Base-by-base conservation (phyloP, 64 coral and sea anemone species). In the Hydrozoanthus tunicans region DNA sequence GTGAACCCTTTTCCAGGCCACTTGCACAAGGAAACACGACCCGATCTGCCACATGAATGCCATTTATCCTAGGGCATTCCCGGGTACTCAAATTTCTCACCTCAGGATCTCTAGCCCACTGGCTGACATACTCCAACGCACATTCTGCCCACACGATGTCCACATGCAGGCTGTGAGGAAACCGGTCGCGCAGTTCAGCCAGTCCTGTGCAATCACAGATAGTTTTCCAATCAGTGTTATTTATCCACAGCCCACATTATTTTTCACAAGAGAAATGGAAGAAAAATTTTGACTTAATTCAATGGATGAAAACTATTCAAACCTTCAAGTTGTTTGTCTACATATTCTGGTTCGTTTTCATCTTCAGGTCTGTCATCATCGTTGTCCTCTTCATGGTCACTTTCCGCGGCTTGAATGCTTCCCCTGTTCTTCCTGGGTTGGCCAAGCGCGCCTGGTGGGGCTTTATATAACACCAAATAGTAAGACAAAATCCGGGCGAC, bases 61-160 rank as follows among this genome's bases (percentile, higher is more conserved):
- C 9, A 17, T 69, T 43, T 43, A 43, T 2, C 32, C 32, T 43
- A 43, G 32, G 32, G 7, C 68, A 59, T 79, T n/a, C 52, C 82
- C 43, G 12, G 3, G 15, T 85, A 9, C 20, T 70, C 7, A 3
- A 3, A 12, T 2, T 80, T 4, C 83, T 79, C 93, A 99, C 97
- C 86, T 99, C 97, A 62, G 95, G 95, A 65, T 94, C 86, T 57
- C n/a, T 17, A 4, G 90, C 69, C 97, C 97, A 99, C 79, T 90
- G 90, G 23, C 51, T 59, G 2, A 67, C 59, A 70, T 85, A 99
- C 51, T 92, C 97, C 60, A 91, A 52, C n/a, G 81, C 82, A 90
- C 97, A 99, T 27, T 95, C 81, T 81, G 94, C 84, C 97, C 97
- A 99, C 25, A 99, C 73, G 64, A 99, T 73, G 61, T 99, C 97